A percentile compares a stretch with the other conserved stretches of the same genome.
These are phyloP conservation scores for Platycercus adscitus DNA, from an alignment of 2,113 vertebrate genomes.

Conservation along the genomic window DNA sequence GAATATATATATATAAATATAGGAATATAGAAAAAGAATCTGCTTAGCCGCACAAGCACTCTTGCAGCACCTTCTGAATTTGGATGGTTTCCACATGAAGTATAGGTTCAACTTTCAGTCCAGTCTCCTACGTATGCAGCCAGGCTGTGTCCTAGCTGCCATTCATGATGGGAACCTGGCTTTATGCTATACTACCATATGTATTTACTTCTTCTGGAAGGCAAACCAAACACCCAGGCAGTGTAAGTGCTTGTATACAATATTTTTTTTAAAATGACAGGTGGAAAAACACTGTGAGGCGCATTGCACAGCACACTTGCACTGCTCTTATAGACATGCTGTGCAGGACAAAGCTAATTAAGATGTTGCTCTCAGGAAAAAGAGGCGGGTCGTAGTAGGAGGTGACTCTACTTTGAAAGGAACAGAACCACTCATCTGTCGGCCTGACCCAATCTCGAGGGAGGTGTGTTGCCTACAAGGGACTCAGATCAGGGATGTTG, in stretches of 20 bases:
- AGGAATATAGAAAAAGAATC: background rate
- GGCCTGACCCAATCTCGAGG: no score
- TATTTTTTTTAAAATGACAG: background rate
- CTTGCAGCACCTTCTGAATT: background rate
- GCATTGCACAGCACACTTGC: background rate
- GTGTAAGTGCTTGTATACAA: no score
- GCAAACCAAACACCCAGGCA: background rate
- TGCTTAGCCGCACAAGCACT: background rate
- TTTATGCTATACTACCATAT: background rate
- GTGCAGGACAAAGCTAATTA: background rate
- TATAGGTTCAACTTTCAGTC: background rate
- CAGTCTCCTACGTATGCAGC: background rate
- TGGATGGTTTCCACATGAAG: background rate
- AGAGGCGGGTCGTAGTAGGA: no score
- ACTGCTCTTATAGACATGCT: background rate
- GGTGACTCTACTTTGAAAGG: no score
- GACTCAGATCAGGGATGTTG: no score
- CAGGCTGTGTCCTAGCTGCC: background rate
- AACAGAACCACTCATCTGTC: no score
- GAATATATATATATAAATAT: no score
- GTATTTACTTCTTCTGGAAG: background rate
- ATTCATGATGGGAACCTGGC: background rate
- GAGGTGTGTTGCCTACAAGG: no score
- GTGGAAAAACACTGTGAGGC: background rate
- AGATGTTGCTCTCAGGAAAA: background rate